phyloP scores from a whole-genome alignment of 2,113 vertebrate genomes.

The Aptenodytes patagonicus region DNA sequence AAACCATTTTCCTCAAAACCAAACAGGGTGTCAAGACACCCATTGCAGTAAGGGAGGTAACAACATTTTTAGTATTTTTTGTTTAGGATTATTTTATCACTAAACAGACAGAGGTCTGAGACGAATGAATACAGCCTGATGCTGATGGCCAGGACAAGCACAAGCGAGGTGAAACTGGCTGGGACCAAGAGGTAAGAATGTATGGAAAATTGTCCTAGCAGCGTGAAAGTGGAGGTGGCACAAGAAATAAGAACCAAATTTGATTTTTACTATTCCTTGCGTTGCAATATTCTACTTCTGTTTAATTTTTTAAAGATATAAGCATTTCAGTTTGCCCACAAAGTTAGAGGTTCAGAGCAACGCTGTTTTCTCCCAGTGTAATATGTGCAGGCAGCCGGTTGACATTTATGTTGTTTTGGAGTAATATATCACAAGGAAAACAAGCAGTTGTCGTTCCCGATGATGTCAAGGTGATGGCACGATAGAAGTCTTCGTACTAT shows the following conservation, averaged over 20 bases:
- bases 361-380: not conserved
- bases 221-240: not conserved
- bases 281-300: not conserved
- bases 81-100: not conserved
- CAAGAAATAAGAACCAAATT: not conserved
- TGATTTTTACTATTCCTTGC: not conserved
- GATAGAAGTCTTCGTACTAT: not conserved
- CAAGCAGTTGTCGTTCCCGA: slow-evolving; percentile 5
- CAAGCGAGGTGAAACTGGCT: not conserved
- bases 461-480: slow-evolving; percentile 36
- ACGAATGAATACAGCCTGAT: not conserved
- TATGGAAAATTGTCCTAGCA: not conserved
- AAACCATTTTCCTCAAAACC: not conserved
- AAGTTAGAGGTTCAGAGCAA: not conserved
- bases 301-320: not conserved
- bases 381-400: not conserved
- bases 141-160: not conserved
- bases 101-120: not conserved
- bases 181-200: not conserved
- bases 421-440: slow-evolving; percentile 37
- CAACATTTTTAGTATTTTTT: not conserved
- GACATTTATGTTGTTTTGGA: not conserved
- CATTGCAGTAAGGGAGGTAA: not conserved
- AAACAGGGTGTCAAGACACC: not conserved
- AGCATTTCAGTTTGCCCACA: not conserved